Conservation (phyloP, 2,888 invertebrate genomes). For the Odontocerum albicorne region DNA sequence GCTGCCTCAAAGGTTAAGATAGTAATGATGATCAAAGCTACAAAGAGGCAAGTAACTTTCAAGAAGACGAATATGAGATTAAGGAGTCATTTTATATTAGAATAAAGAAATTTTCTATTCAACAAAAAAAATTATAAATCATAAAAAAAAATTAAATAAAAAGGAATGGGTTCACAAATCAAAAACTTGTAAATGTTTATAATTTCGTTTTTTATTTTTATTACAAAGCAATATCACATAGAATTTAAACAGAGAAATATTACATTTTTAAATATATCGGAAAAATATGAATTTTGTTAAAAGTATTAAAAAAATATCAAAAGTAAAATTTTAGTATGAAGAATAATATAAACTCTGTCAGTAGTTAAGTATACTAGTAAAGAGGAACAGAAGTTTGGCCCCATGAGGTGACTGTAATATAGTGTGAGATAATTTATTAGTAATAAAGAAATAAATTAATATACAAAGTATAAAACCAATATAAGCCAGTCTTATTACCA, state of each 20-base stretch:
- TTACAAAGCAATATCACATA: conserved; percentile 37
- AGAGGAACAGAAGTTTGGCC: conserved; percentile 1
- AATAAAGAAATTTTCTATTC: too few species aligned
- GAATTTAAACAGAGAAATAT: conserved; percentile 33
- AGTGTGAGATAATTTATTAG: conserved; percentile 3
- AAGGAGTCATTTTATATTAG: too few species aligned
- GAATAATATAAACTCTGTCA: conserved; percentile 13
- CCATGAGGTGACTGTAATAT: background rate
- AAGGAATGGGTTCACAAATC: too few species aligned
- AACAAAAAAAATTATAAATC: too few species aligned
- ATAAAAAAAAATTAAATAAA: too few species aligned
- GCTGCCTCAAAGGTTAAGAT: too few species aligned
- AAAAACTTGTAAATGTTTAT: too few species aligned
- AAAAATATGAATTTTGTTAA: conserved; percentile 22
- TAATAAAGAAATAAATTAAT: conserved; percentile 28
- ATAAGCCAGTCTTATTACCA: conserved; percentile 31
- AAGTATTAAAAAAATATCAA: conserved; percentile 2
- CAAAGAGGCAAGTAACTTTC: too few species aligned
- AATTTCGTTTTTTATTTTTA: conserved; percentile 31
- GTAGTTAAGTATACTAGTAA: background rate
- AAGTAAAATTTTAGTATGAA: conserved; percentile 19
- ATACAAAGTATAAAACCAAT: conserved; percentile 25
- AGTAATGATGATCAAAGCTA: too few species aligned
- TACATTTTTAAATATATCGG: conserved; percentile 32
- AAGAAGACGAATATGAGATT: too few species aligned